These are phyloP conservation scores for Melanostoma scalare DNA, from an alignment of 2,888 invertebrate species.

Conservation along the genomic window DNA sequence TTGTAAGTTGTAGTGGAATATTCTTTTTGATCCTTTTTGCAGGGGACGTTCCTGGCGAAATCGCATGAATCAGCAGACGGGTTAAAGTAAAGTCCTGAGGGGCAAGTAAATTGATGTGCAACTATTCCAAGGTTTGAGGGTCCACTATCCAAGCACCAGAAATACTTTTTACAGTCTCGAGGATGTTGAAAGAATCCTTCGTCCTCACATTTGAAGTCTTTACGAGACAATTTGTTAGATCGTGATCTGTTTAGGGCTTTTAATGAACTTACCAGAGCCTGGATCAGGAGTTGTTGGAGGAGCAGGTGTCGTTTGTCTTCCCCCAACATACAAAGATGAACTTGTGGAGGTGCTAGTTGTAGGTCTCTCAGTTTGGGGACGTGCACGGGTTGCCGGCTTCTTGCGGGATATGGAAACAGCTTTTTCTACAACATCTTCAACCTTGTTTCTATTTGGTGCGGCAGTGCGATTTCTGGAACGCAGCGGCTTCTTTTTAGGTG, in stretches of 20 bases:
- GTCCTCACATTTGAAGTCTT: constrained; percentile 95
- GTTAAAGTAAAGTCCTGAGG: constrained; percentile 95
- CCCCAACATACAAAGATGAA: constrained; percentile 78
- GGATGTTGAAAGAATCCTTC: constrained; percentile 97
- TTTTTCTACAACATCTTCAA: constrained; percentile 74
- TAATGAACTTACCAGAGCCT: constrained; percentile 86
- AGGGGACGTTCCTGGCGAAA: constrained; percentile 93
- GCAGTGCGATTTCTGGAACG: constrained; percentile 79
- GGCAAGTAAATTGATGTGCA: constrained; percentile 96
- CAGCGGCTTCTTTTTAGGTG: constrained; percentile 77
- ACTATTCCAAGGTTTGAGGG: constrained; percentile 94
- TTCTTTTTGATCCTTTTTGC: constrained; percentile 85
- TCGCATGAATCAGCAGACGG: constrained; percentile 96
- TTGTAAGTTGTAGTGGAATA: constrained; percentile 66
- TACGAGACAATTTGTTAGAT: neutral
- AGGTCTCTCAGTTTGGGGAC: constrained; percentile 61
- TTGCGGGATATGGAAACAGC: constrained; percentile 72
- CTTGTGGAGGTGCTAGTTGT: constrained; percentile 78
- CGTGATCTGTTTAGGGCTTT: neutral
- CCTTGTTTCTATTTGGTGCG: constrained; percentile 76
- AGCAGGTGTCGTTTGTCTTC: constrained; percentile 84
- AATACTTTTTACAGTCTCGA: constrained; percentile 96
- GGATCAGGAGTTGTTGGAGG: constrained; percentile 94
- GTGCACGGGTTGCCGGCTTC: constrained; percentile 68
- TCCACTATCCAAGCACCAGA: constrained; percentile 95